phyloP scores from a whole-genome alignment of 2,888 invertebrate genomes.

The Microctonus brassicae region DNA sequence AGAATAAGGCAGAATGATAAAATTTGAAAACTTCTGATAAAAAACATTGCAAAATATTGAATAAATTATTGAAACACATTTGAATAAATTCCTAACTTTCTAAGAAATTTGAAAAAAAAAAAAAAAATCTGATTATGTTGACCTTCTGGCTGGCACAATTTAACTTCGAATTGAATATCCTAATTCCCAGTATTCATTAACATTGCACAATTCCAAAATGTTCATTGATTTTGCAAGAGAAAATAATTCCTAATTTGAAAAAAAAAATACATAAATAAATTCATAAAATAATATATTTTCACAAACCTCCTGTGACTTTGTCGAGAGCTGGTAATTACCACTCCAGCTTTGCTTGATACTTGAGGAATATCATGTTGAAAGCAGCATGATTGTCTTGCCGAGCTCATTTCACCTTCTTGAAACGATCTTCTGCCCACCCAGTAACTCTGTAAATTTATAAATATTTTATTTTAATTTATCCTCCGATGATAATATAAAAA shows the following conservation, averaged over 20 bases:
- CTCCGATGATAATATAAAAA: not conserved
- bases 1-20: not conserved
- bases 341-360: constrained; percentile 79
- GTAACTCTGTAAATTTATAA: constrained; percentile 67
- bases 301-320: constrained; percentile 87
- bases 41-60: too few relatives aligned
- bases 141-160: constrained; percentile 28
- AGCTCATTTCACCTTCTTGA: constrained; percentile 65
- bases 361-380: constrained; percentile 59
- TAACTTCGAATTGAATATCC: too few relatives aligned
- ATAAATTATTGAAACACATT: too few relatives aligned
- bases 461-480: not conserved
- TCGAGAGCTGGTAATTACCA: constrained; percentile 90
- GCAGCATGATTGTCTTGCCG: constrained; percentile 48
- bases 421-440: constrained; percentile 70
- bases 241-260: not conserved
- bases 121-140: constrained; percentile 2
- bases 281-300: not conserved
- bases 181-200: not conserved
- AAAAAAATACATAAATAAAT: constrained; percentile 31
- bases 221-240: not conserved
- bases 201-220: not conserved
- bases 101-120: not conserved
- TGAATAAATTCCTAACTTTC: too few relatives aligned
- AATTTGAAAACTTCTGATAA: not conserved